phyloP scores from a whole-genome alignment of 1,140 invertebrate genomes.

The Contarinia nasturtii region DNA sequence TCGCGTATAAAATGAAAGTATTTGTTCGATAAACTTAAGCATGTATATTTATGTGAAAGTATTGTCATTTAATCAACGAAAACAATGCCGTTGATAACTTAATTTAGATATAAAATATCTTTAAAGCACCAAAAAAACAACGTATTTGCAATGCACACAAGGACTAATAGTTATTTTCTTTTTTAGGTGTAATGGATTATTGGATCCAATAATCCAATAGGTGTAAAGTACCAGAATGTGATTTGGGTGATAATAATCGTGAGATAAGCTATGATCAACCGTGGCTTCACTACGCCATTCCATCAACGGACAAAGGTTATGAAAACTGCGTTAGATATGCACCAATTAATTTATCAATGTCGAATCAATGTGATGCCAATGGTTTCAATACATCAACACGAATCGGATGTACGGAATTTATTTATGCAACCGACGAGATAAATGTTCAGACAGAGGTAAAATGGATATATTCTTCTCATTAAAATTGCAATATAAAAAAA shows the following conservation, averaged over 20 bases:
- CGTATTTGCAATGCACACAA: too few relatives aligned
- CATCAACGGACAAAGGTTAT: not conserved
- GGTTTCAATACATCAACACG: not conserved
- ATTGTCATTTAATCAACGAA: too few relatives aligned
- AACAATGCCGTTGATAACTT: too few relatives aligned
- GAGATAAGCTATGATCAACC: not conserved
- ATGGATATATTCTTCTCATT: not conserved
- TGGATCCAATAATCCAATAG: too few relatives aligned
- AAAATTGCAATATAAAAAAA: too few relatives aligned
- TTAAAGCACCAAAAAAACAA: too few relatives aligned
- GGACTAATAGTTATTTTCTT: too few relatives aligned
- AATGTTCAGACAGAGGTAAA: not conserved
- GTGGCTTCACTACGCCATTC: not conserved
- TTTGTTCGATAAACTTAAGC: too few relatives aligned
- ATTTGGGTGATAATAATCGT: not conserved
- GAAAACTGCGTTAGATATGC: not conserved
- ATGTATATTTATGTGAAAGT: too few relatives aligned
- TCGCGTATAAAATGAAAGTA: too few relatives aligned
- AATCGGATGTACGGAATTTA: not conserved
- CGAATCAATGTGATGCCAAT: not conserved
- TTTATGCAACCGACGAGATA: not conserved
- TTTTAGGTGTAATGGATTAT: too few relatives aligned
- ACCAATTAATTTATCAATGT: not conserved
- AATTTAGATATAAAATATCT: too few relatives aligned
- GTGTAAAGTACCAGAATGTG: slow-evolving; percentile 1